Conservation (phyloP, 2,888 invertebrate genomes). For the Apamea epomidion region DNA sequence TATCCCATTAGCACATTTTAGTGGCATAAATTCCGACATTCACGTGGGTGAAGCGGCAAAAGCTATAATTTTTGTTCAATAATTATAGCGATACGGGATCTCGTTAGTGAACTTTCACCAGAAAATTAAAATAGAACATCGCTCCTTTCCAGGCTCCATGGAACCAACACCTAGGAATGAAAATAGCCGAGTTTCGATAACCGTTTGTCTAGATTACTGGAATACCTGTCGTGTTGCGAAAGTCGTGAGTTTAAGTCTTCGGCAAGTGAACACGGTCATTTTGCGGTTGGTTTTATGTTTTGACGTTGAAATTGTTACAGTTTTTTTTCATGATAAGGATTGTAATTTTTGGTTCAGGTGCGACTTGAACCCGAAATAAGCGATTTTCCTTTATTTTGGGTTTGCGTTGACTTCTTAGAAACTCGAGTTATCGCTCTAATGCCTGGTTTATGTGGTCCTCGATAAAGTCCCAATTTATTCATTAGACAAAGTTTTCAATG, state of each 20-base stretch:
- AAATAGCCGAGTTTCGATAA: conserved; percentile 58
- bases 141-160: background rate
- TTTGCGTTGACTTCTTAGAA: background rate
- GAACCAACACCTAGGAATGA: conserved; percentile 32
- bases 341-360: background rate
- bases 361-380: too few species aligned
- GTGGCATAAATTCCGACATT: too few species aligned
- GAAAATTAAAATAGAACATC: background rate
- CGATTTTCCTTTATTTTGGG: background rate
- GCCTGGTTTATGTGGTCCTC: background rate
- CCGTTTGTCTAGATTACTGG: conserved; percentile 60
- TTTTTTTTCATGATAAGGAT: background rate
- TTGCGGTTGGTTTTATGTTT: conserved; percentile 13
- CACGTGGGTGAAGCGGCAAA: background rate
- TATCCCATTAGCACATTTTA: too few species aligned
- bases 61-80: background rate
- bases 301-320: background rate
- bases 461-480: too few species aligned
- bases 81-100: background rate
- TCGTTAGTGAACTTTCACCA: background rate
- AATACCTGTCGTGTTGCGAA: conserved; percentile 50
- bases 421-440: background rate
- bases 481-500: background rate
- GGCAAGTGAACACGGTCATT: conserved; percentile 33
- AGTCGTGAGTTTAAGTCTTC: conserved; percentile 33